Percentiles rank a stretch among this genome's conserved stretches.
phyloP scores from a whole-genome alignment of 2,113 vertebrate species.

The Paraplagusia blochii region DNA sequence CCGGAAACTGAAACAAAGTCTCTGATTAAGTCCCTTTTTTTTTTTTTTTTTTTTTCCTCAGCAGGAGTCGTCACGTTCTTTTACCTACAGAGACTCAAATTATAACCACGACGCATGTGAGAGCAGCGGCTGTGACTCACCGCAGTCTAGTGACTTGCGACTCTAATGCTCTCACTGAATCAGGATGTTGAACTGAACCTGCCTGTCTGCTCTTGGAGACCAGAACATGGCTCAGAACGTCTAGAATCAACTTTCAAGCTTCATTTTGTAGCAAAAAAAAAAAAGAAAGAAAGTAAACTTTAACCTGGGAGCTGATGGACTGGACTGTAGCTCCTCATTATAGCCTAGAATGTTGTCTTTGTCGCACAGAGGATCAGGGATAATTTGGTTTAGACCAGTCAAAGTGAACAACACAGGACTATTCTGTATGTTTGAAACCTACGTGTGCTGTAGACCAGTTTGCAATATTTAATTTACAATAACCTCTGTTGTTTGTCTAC shows the following conservation, averaged over 20 bases:
- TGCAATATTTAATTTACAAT: no score
- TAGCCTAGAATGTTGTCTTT: slow-evolving; percentile 16
- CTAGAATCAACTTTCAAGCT: slow-evolving; percentile 25
- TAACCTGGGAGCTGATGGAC: slow-evolving; percentile 16
- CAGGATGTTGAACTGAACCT: slow-evolving; percentile 27
- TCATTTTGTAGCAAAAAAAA: slow-evolving; percentile 25
- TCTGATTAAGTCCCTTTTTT: neutral
- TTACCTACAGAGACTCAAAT: slow-evolving; percentile 22
- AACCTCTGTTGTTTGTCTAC: no score
- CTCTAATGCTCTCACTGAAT: slow-evolving; percentile 12
- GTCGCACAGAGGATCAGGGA: no score
- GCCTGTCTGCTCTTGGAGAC: slow-evolving; percentile 9
- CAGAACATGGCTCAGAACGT: slow-evolving; percentile 5
- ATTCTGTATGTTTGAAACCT: no score
- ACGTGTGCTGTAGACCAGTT: no score
- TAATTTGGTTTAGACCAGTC: no score
- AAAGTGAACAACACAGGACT: no score
- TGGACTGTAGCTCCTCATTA: neutral
- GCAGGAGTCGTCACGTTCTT: slow-evolving; percentile 35
- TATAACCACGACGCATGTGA: slow-evolving; percentile 18
- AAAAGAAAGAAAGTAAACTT: neutral
- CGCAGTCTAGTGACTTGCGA: slow-evolving; percentile 22
- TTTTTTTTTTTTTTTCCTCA: slow-evolving; percentile 5
- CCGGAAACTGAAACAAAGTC: neutral
- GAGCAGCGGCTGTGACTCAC: slow-evolving; percentile 16